Percentiles rank a stretch among this genome's conserved stretches.
Conservation (phyloP, 2,888 invertebrate species). For the Andrena hattorfiana region DNA sequence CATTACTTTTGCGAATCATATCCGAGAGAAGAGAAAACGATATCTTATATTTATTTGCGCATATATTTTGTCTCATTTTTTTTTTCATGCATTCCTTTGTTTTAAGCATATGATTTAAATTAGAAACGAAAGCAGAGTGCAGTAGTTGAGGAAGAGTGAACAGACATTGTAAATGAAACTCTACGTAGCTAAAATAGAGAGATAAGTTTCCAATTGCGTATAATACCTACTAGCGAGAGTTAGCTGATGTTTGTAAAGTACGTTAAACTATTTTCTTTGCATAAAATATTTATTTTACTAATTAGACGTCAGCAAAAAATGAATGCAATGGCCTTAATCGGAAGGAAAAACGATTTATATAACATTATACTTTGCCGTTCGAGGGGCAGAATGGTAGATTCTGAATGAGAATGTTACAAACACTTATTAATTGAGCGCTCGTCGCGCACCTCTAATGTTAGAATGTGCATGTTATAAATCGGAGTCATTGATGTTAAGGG, state of each 20-base stretch:
- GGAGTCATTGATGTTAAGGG: slow-evolving; percentile 67
- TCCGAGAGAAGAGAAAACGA: slow-evolving; percentile 16
- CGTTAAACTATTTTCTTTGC: slow-evolving; percentile 61
- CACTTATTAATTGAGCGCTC: slow-evolving; percentile 50
- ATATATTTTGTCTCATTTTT: slow-evolving; percentile 52
- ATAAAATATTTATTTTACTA: slow-evolving; percentile 72
- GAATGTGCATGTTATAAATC: slow-evolving; percentile 66
- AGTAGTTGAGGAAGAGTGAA: slow-evolving; percentile 45
- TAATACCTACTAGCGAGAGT: slow-evolving; percentile 49
- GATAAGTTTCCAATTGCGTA: slow-evolving; percentile 58
- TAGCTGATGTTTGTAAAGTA: slow-evolving; percentile 63
- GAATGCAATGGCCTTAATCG: slow-evolving; percentile 68
- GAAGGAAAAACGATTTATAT: slow-evolving; percentile 59
- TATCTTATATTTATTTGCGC: slow-evolving; percentile 43
- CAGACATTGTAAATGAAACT: slow-evolving; percentile 45
- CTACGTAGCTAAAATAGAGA: slow-evolving; percentile 50
- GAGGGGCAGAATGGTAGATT: slow-evolving; percentile 54
- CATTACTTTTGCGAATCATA: slow-evolving; percentile 32
- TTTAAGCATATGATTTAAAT: slow-evolving; percentile 45
- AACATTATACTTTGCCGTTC: slow-evolving; percentile 55
- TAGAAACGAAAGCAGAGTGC: slow-evolving; percentile 44
- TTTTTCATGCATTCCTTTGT: slow-evolving; percentile 64
- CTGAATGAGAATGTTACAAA: slow-evolving; percentile 49
- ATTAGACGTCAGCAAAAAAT: slow-evolving; percentile 53
- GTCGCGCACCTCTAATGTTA: slow-evolving; percentile 45